Evolutionary conservation across 2,797 vertebrate species (phyloP).

Genomic region (Malurus splendens): DNA sequence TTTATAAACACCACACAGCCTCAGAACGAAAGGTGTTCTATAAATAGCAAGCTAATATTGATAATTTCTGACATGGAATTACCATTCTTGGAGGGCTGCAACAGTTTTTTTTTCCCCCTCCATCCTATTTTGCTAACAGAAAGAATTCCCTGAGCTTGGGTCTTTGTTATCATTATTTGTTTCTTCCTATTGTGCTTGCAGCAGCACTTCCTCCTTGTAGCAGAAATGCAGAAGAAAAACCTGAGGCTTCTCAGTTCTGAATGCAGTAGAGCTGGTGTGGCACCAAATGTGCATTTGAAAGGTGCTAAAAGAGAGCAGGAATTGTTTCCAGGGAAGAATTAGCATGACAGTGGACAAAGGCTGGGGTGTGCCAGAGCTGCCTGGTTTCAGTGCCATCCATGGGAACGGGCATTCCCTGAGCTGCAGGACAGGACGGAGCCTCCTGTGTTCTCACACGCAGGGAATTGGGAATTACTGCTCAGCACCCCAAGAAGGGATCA

Average conservation of each 20-base stretch:
- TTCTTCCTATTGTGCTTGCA: slow-evolving; percentile 8
- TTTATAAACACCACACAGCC: slow-evolving; percentile 40
- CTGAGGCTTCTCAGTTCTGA: background rate
- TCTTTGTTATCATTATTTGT: slow-evolving; percentile 32
- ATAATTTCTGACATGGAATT: slow-evolving; percentile 29
- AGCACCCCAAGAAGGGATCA: background rate
- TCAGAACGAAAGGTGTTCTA: slow-evolving; percentile 6
- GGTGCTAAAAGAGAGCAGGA: background rate
- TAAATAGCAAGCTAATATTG: slow-evolving; percentile 43
- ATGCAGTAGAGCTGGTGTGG: background rate
- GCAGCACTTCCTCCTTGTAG: background rate
- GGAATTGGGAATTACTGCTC: background rate
- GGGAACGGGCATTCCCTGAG: background rate
- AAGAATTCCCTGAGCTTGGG: background rate
- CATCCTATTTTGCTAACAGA: background rate
- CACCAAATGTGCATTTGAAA: slow-evolving; percentile 59
- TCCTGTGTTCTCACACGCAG: background rate
- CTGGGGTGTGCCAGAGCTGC: background rate
- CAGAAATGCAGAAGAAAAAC: slow-evolving; percentile 16
- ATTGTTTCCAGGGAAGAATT: slow-evolving; percentile 29
- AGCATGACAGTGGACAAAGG: slow-evolving; percentile 44
- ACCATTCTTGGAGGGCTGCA: background rate
- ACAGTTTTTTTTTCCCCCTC: background rate
- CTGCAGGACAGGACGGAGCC: background rate
- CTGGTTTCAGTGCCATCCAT: background rate